These are phyloP conservation scores for Ochotona curzoniae DNA, from an alignment of 2,113 vertebrate genomes.

Conservation along the genomic window DNA sequence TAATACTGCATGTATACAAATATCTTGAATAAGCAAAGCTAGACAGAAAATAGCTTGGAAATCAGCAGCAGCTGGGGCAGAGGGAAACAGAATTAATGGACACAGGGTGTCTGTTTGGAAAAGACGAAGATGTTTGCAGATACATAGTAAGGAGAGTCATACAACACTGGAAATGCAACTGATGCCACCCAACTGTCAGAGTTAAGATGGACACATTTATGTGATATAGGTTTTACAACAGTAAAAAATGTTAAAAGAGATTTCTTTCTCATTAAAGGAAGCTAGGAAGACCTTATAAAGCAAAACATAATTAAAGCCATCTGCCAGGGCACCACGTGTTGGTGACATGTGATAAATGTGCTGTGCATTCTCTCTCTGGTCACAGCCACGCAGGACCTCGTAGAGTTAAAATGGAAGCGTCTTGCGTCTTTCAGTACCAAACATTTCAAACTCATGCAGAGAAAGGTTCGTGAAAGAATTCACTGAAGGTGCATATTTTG, in stretches of 20 bases:
- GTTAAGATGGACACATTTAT: not conserved
- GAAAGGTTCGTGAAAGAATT: no score
- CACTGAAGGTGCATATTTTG: no score
- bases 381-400: no score
- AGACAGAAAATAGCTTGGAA: not conserved
- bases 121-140: not conserved
- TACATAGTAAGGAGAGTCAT: not conserved
- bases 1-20: not conserved
- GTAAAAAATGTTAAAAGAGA: not conserved
- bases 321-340: fast-evolving
- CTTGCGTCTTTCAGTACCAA: no score
- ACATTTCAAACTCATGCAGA: no score
- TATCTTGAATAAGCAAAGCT: not conserved
- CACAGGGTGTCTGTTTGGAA: not conserved
- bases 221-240: not conserved
- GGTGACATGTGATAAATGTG: not conserved
- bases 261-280: slow-evolving; percentile 14
- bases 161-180: not conserved
- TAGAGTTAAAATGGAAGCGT: no score
- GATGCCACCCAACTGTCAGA: not conserved
- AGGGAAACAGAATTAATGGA: not conserved
- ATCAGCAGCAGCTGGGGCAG: not conserved
- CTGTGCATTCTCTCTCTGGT: not conserved
- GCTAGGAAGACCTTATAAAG: not conserved
- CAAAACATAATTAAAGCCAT: slow-evolving; percentile 13